A percentile compares a stretch with the other conserved stretches of the same genome.
phyloP scores from a whole-genome alignment of 2,113 vertebrate genomes.

The Rhinopomastus cyanomelas region DNA sequence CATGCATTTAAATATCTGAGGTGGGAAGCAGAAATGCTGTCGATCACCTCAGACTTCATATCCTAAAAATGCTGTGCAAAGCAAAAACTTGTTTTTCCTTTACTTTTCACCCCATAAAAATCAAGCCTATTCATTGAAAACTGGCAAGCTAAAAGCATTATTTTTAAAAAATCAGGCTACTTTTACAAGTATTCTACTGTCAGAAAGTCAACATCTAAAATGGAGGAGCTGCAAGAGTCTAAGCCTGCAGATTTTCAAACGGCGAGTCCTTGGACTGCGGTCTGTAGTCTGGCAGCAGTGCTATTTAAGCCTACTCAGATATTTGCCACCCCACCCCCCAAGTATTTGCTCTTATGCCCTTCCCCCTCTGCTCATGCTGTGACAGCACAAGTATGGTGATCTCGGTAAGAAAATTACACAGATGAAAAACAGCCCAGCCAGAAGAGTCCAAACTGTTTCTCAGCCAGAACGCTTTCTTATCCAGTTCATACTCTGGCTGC shows the following conservation, averaged over 20 bases:
- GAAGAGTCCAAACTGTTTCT: constrained; percentile 15
- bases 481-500: constrained; percentile 10
- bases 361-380: neutral
- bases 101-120: neutral
- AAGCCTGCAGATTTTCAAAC: neutral
- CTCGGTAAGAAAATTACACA: constrained; percentile 39
- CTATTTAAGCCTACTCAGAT: constrained; percentile 36
- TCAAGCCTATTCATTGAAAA: neutral
- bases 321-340: neutral
- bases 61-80: neutral
- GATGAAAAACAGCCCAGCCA: constrained; percentile 22
- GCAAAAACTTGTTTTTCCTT: neutral
- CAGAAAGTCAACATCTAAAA: neutral
- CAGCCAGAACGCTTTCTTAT: neutral
- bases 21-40: neutral
- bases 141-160: neutral
- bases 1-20: neutral
- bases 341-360: constrained; percentile 18
- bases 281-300: neutral
- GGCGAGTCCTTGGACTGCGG: neutral
- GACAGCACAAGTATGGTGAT: constrained; percentile 16
- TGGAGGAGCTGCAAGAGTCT: neutral
- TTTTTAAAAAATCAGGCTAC: neutral
- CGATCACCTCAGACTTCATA: neutral
- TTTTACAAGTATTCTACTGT: neutral